Evolutionary conservation across 2,797 vertebrate species (phyloP).

Genomic region (Kryptopterus vitreolus): DNA sequence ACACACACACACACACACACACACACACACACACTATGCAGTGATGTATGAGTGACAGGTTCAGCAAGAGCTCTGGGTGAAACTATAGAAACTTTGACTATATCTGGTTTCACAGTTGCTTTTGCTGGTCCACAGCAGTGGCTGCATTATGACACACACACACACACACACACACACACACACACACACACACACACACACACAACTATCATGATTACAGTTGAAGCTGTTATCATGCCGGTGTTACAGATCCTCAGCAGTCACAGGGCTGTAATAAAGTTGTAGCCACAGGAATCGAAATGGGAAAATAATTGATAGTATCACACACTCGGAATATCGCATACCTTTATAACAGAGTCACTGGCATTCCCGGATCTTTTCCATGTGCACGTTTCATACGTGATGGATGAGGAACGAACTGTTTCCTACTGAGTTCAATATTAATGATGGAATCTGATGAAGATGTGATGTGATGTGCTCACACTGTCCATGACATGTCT

Average conservation of each 20-base stretch:
- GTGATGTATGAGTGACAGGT: not conserved
- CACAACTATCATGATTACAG: not conserved
- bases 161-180: not conserved
- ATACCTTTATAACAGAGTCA: too few species aligned
- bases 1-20: not conserved
- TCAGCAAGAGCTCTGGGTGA: not conserved
- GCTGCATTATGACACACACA: not conserved
- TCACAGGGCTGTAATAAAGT: not conserved
- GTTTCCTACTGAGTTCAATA: too few species aligned
- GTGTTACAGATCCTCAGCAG: too few species aligned
- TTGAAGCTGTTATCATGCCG: too few species aligned
- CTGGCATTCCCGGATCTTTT: too few species aligned
- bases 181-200: not conserved
- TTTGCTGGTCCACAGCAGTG: not conserved
- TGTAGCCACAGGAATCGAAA: too few species aligned
- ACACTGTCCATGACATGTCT: not conserved
- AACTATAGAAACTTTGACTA: not conserved
- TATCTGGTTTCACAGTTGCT: conserved; percentile 5
- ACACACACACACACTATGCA: not conserved
- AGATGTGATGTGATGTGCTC: not conserved
- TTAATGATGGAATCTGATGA: not conserved
- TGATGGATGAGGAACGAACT: too few species aligned
- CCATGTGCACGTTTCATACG: too few species aligned
- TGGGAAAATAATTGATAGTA: too few species aligned
- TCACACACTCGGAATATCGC: too few species aligned